Base-by-base conservation (phyloP, 2,888 invertebrate genomes). In the Taenaris catops region DNA sequence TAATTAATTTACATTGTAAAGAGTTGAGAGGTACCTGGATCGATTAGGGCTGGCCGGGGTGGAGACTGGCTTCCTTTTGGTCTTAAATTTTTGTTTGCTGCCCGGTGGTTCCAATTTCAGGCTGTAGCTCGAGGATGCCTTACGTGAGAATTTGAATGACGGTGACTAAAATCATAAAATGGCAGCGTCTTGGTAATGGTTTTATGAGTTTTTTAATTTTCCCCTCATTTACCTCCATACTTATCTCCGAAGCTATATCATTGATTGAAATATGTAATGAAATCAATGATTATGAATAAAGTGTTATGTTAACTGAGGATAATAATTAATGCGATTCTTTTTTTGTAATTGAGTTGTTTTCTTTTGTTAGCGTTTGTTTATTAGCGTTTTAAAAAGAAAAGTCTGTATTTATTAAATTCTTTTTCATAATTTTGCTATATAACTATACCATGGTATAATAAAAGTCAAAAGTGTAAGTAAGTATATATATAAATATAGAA, bases 61-160 rank as follows among this genome's bases (percentile, higher is more conserved):
- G 64, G 97, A 97, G 53, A 95, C 88, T 28, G 96, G 96, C 89
- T 96, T 96, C 87, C 96, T 91, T 79, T 95, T 95, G 59, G 93
- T 91, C 76, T 96, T 96, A 69, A 93, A 91, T 79, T 95, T 95
- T 81, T 94, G 93, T 88, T 94, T 95, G 75, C 90, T 92, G 67
- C 92, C 93, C 49, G 94, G 94, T 46, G 95, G 94, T 74, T 97
- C 97, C 88, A 96, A 89, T 89, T 96, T 96, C 76, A 98, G 91
- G 69, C 97, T 97, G 89, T 97, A 97, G 76, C 97, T 97, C 63
- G 97, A 97, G 58, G 97, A 96, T 67, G 97, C 96, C 91, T 98
- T 98, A 84, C 97, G 93, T 78, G 96, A 96, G 90, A 97, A 97
- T 91, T 97, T 97, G 92, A 96, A 97, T 87, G 96, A 95, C 76